Conservation (phyloP, 1,140 invertebrate genomes). For the Phymastichus coffea region DNA sequence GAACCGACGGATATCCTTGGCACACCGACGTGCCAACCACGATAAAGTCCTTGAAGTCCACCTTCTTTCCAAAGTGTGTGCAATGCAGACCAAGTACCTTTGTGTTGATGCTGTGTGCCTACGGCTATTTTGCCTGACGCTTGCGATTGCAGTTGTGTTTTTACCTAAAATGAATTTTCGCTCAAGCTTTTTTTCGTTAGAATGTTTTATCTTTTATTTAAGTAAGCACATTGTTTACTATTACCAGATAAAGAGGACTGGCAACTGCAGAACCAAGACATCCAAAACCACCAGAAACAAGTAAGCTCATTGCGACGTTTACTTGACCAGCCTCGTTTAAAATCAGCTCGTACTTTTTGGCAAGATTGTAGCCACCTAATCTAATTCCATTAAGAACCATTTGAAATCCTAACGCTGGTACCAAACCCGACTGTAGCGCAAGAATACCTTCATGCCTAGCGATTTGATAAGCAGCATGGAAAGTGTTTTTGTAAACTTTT, state of each 20-base stretch:
- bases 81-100: slow-evolving; percentile 71
- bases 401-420: slow-evolving; percentile 76
- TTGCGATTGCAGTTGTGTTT: slow-evolving; percentile 85
- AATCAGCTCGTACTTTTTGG: slow-evolving; percentile 71
- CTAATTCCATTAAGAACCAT: slow-evolving; percentile 70
- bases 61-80: slow-evolving; percentile 66
- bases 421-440: slow-evolving; percentile 84
- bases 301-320: slow-evolving; percentile 64
- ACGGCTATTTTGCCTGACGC: slow-evolving; percentile 76
- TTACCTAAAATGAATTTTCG: slow-evolving; percentile 61
- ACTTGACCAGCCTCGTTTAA: slow-evolving; percentile 68
- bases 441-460: slow-evolving; percentile 66
- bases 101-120: slow-evolving; percentile 81
- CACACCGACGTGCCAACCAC: slow-evolving; percentile 73
- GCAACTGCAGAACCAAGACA: slow-evolving; percentile 73
- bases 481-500: slow-evolving; percentile 64
- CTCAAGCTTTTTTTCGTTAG: neutral
- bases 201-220: neutral
- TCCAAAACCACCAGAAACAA: slow-evolving; percentile 74
- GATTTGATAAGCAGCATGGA: slow-evolving; percentile 68
- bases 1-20: slow-evolving; percentile 83
- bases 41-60: slow-evolving; percentile 75
- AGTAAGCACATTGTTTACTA: no score
- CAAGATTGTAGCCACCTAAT: slow-evolving; percentile 73
- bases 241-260: slow-evolving; percentile 49